A percentile compares a stretch with the other conserved stretches of the same genome.
Evolutionary conservation across 2,888 invertebrate genomes (phyloP).

Genomic region (Neoaliturus tenellus): DNA sequence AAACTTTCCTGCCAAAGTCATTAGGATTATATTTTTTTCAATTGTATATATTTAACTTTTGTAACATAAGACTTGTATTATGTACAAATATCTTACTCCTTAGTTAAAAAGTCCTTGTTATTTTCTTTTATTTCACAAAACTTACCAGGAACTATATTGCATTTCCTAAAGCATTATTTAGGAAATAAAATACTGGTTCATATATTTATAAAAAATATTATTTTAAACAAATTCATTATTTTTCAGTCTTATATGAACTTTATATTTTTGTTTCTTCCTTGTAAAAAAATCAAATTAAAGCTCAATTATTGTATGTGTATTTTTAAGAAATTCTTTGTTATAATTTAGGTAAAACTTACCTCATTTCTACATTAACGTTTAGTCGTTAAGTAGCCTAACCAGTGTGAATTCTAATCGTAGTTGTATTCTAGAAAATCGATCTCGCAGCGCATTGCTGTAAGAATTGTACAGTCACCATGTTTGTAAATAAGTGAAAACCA

Average conservation of each 20-base stretch:
- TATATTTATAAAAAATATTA: no score
- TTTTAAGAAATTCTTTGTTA: neutral
- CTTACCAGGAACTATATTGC: neutral
- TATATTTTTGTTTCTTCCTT: no score
- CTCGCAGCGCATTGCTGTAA: neutral
- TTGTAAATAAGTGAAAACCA: slow-evolving; percentile 38
- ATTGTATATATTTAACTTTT: neutral
- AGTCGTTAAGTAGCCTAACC: slow-evolving; percentile 10
- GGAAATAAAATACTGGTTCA: neutral
- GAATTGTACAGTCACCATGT: neutral
- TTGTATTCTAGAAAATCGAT: slow-evolving; percentile 8
- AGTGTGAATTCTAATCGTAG: slow-evolving; percentile 44
- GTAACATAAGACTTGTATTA: neutral
- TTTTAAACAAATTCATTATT: no score
- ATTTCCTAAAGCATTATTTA: neutral
- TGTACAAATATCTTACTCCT: neutral
- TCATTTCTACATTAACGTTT: neutral
- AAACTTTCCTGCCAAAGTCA: slow-evolving; percentile 31
- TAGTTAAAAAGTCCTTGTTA: no score
- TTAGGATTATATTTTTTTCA: slow-evolving; percentile 3
- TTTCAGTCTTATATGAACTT: no score
- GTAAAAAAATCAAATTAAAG: no score
- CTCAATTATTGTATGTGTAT: neutral
- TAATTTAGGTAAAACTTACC: neutral
- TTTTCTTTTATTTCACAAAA: neutral